These are phyloP conservation scores for Tyrannus savana DNA, from an alignment of 2,113 vertebrate species.

Conservation along the genomic window DNA sequence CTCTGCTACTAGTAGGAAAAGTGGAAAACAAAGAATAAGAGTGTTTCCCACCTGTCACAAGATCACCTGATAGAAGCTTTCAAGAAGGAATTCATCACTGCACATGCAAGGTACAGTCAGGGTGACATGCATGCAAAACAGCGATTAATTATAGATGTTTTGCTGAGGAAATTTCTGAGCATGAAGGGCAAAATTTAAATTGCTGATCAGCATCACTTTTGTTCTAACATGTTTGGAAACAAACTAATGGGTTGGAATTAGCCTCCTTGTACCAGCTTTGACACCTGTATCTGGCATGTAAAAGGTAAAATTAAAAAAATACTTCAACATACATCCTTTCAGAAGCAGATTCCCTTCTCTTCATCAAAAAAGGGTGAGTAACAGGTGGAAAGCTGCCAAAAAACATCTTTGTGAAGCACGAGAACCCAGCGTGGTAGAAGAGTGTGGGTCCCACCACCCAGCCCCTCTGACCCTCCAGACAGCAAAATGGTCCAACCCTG, in stretches of 20 bases:
- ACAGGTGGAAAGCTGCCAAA: neutral
- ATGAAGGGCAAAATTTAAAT: slow-evolving; percentile 39
- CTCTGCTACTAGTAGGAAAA: neutral
- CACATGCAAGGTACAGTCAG: neutral
- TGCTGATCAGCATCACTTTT: slow-evolving; percentile 51
- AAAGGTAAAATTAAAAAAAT: neutral
- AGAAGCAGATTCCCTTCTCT: neutral
- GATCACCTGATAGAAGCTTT: slow-evolving; percentile 2
- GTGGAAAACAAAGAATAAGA: neutral
- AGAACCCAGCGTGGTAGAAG: neutral
- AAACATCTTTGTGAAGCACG: neutral
- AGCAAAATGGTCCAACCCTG: neutral
- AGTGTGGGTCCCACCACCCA: neutral
- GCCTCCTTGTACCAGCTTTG: neutral
- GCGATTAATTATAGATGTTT: slow-evolving; percentile 47
- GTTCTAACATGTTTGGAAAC: slow-evolving; percentile 69
- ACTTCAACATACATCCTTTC: neutral
- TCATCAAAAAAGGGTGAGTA: neutral
- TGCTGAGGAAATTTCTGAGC: slow-evolving; percentile 8
- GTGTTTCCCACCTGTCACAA: neutral
- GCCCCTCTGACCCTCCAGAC: neutral
- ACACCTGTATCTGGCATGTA: neutral
- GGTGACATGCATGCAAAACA: neutral
- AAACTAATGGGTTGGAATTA: slow-evolving; percentile 9
- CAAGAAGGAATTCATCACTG: neutral